Evolutionary conservation across 2,113 vertebrate species (phyloP).

Genomic region (Rhodinocichla rosea): DNA sequence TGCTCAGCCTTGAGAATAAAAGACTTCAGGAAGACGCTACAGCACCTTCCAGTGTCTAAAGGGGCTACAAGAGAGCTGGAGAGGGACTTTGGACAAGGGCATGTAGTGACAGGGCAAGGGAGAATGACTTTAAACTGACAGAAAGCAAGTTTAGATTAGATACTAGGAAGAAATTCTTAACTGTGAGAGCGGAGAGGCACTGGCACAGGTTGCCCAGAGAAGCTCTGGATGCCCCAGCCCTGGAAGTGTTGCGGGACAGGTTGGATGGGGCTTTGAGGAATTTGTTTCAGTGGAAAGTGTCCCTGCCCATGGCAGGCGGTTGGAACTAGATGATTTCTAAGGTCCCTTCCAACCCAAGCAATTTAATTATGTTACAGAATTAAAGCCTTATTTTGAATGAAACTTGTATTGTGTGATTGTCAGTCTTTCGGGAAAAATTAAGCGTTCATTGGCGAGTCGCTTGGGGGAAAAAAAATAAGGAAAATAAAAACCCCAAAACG

Average conservation of each 20-base stretch:
- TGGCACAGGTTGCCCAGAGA: background rate
- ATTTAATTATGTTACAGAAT: background rate
- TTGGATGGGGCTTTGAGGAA: background rate
- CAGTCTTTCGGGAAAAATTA: background rate
- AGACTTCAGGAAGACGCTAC: background rate
- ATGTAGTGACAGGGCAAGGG: background rate
- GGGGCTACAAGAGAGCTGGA: background rate
- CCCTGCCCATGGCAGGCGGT: background rate
- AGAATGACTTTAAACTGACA: background rate
- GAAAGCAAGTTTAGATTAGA: background rate
- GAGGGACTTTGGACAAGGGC: background rate
- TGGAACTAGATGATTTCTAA: background rate
- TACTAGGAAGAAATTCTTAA: background rate
- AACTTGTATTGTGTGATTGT: background rate
- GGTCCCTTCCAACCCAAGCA: background rate
- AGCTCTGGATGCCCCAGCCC: background rate
- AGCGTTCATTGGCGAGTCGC: background rate
- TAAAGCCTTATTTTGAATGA: background rate
- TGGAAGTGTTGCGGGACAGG: background rate
- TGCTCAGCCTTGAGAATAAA: background rate
- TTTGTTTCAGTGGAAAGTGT: too few relatives aligned
- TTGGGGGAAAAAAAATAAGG: too few relatives aligned
- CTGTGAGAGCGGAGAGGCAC: background rate
- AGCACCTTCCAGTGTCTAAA: background rate
- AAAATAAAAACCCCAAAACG: rapidly evolving